Evolutionary conservation across 2,113 vertebrate species (phyloP), one percentile per base, ranked within the genome.

Genomic region (Falcunculus frontatus): DNA sequence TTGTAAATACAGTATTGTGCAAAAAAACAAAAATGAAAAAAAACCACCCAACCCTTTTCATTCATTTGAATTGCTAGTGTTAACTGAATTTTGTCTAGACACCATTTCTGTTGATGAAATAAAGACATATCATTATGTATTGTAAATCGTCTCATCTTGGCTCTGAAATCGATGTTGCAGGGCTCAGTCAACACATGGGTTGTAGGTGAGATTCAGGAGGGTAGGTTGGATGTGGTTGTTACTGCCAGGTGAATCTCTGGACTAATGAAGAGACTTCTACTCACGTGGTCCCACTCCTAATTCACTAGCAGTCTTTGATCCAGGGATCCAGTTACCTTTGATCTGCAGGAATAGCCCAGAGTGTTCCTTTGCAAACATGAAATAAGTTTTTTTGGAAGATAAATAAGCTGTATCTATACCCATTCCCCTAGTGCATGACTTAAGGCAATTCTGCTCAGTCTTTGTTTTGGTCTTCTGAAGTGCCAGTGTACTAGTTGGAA

Each of bases 21-120:
- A 99, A 98, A 98, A 98, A 96, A 98, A 85, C 96, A 96, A 90
- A 96, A 98, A 82, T 55, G 16, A 97, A 91, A 94, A 95, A 94
- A 79, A 95, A 56, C 11, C 82, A 93, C 92, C 92, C 75, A 0
- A 96, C 98, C 98, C 98, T 98, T 99, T 98, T 98, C 98, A 99
- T 99, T 99, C 98, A 99, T 98, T 99, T 99, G 98, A 99, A 99
- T 99, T 99, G 98, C 98, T 99, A 99, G 99, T 99, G 99, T 99
- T 99, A 99, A 99, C 98, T 99, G 97, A 98, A 98, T 99, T 99
- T 99, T 99, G 99, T 99, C 99, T 99, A 98, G 99, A 99, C 99
- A 99, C 99, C 98, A 99, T 99, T 99, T 99, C 99, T 99, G 99
- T 99, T 99, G 98, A 99, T 99, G 99, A 99, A 99, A 99, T 99